Base-by-base conservation (phyloP, 2,113 vertebrate genomes). In the Bubo scandiacus region DNA sequence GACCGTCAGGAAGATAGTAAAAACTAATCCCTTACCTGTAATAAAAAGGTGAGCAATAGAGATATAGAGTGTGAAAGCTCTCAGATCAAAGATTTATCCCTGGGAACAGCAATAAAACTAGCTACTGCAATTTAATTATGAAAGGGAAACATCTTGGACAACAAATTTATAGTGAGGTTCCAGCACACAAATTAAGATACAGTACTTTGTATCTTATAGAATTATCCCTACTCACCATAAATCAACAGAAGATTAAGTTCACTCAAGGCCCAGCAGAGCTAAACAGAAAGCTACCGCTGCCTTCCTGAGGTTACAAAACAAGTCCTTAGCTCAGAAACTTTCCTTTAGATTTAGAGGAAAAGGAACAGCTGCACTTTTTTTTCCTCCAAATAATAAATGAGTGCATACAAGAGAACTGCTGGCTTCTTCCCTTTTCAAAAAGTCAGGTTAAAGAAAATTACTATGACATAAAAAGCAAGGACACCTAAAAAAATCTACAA, bases 101-200 rank as follows among this genome's bases (percentile, higher is more conserved):
- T 83, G 55, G 54, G 88, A 97, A 88, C 49, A 81, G 91, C 96
- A 97, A 97, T 98, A 98, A 98, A 98, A 94, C 94, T 86, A 95
- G 94, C 90, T 97, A 96, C 81, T 90, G 95, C 87, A 96, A 97
- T 97, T 98, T 98, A 98, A 98, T 98, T 98, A 97, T 97, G 97
- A 98, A 96, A 96, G 94, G 94, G 88, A 97, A 96, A 95, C 59
- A 70, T 90, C 97, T 95, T 90, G 83, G 96, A 81, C 97, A 95
- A 94, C 96, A 98, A 98, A 98, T 98, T 98, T 96, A 96, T 70
- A 26, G 66, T 51, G 49, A 88, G 42, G 66, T 88, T 96, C 91
- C 89, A 92, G 86, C 92, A 96, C 88, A 97, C 96, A 98, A 98
- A 98, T 97, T 95, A 97, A 97, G 94, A 97, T 67, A 95, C 81